A percentile compares a stretch with the other conserved stretches of the same genome.
These are phyloP conservation scores for Tyto alba DNA, from an alignment of 2,113 vertebrate genomes.

Conservation along the genomic window DNA sequence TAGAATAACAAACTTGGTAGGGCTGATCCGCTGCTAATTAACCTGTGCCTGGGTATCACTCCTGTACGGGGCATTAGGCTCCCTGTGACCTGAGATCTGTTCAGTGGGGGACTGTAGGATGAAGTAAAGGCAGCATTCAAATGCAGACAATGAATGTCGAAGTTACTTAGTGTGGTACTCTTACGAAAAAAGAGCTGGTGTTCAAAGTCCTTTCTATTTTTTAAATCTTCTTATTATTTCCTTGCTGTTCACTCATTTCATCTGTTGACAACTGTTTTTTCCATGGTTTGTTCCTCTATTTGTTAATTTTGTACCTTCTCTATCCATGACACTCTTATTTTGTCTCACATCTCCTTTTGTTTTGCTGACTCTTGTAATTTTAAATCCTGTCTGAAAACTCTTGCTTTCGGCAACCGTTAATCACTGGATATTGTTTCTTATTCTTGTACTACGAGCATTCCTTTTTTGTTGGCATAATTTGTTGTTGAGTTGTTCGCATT, in stretches of 20 bases:
- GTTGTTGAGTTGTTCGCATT: not conserved
- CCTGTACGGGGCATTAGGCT: not conserved
- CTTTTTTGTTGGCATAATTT: not conserved
- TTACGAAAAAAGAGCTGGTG: not conserved
- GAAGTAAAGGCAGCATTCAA: not conserved
- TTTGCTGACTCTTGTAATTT: not conserved
- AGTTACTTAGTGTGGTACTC: not conserved
- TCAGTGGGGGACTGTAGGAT: fast-evolving
- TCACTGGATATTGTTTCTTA: not conserved
- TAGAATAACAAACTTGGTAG: not conserved
- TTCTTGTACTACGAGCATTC: not conserved
- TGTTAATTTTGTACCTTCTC: not conserved
- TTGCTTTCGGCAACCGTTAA: not conserved
- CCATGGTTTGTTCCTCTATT: not conserved
- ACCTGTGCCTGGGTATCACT: fast-evolving
- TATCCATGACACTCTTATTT: not conserved
- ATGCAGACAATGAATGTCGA: not conserved
- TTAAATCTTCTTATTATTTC: not conserved
- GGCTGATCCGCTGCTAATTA: too few species aligned
- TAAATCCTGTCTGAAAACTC: not conserved
- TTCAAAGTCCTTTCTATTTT: not conserved
- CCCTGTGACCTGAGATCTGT: not conserved
- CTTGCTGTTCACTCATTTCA: not conserved
- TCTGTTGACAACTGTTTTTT: not conserved
- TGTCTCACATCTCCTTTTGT: not conserved